A percentile compares a stretch with the other conserved stretches of the same genome.
Evolutionary conservation across 2,113 vertebrate genomes (phyloP).

Genomic region (Manacus vitellinus): DNA sequence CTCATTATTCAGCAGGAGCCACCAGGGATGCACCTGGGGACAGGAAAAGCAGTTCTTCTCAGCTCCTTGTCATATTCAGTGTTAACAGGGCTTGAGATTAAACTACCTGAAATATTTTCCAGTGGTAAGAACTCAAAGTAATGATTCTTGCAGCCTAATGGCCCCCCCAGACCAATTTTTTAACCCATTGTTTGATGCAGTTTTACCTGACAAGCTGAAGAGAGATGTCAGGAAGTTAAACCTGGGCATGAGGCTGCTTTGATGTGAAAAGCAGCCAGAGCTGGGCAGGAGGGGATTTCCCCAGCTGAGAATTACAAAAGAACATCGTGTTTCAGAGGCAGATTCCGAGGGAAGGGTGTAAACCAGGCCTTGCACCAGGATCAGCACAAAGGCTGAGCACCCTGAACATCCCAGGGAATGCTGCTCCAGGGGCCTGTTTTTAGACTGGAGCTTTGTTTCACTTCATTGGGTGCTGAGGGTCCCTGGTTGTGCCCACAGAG

Average conservation of each 20-base stretch:
- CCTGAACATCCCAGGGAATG: not conserved
- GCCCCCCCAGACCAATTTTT: not conserved
- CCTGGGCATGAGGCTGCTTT: not conserved
- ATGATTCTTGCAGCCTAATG: not conserved
- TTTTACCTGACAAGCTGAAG: not conserved
- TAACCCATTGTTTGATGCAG: not conserved
- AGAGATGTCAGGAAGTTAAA: not conserved
- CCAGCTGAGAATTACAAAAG: not conserved
- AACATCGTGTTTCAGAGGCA: not conserved
- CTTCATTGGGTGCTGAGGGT: not conserved
- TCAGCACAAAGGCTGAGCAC: not conserved
- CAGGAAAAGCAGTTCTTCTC: not conserved
- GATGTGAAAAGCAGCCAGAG: not conserved
- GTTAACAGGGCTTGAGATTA: not conserved
- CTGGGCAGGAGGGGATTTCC: not conserved
- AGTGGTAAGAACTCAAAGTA: not conserved
- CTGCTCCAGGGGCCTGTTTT: not conserved
- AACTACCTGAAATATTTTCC: not conserved
- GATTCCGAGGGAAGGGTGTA: not conserved
- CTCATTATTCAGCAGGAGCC: rapidly evolving
- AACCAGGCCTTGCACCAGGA: not conserved
- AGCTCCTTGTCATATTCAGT: not conserved
- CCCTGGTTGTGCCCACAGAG: not conserved
- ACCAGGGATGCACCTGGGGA: not conserved
- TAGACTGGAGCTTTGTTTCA: not conserved